These are phyloP conservation scores for Prietella phreatophila DNA, from an alignment of 2,113 vertebrate genomes.

Conservation along the genomic window DNA sequence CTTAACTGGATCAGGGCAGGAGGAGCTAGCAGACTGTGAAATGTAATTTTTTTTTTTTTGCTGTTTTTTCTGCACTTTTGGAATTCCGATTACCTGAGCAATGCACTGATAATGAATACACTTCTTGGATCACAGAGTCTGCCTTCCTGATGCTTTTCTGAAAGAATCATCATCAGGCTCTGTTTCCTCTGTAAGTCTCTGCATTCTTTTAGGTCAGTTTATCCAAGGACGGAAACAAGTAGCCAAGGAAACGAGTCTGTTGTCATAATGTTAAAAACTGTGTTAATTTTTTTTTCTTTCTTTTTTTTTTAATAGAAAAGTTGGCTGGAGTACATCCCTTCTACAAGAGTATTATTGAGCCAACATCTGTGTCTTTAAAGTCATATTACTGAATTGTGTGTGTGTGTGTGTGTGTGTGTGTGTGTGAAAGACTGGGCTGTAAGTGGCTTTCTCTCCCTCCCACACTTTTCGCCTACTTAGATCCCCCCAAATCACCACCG, in stretches of 20 bases:
- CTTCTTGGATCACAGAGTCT: conserved; percentile 68
- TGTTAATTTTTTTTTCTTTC: background rate
- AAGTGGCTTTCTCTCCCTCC: conserved; percentile 47
- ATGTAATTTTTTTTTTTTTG: conserved; percentile 59
- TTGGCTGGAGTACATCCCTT: background rate
- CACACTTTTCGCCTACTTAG: conserved; percentile 55
- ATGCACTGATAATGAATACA: conserved; percentile 66
- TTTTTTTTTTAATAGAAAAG: background rate
- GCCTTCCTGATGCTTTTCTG: conserved; percentile 46
- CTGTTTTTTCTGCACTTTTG: conserved; percentile 52
- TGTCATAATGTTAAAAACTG: conserved; percentile 5
- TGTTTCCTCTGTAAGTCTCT: conserved; percentile 16
- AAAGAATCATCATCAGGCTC: conserved; percentile 42
- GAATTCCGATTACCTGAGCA: conserved; percentile 65
- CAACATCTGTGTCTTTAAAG: conserved; percentile 26
- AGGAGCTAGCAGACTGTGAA: conserved; percentile 71
- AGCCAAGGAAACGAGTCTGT: background rate
- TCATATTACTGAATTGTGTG: conserved; percentile 52
- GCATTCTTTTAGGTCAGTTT: conserved; percentile 28
- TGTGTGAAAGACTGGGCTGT: conserved; percentile 40
- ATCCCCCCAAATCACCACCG: conserved; percentile 24
- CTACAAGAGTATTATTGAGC: conserved; percentile 31
- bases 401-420: conserved; percentile 39
- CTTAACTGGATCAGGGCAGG: conserved; percentile 71
- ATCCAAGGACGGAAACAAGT: conserved; percentile 25